Evolutionary conservation across 2,888 invertebrate genomes (phyloP), one percentile per base, ranked within the genome.

Genomic region (Nysson spinosus): DNA sequence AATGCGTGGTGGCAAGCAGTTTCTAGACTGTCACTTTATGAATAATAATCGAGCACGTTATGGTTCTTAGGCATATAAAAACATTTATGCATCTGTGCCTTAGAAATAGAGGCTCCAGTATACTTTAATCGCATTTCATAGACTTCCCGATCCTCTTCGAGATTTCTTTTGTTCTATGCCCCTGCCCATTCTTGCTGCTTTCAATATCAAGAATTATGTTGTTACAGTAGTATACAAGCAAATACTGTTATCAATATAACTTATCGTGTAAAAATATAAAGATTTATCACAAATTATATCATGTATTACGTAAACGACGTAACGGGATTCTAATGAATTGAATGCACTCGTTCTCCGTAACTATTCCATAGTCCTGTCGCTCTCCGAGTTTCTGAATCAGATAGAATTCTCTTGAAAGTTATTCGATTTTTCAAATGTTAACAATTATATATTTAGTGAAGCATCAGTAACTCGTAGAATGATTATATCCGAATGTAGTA

Each of bases 11-110:
- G 43, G 14, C 20, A 46, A 55, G 14, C 11, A 57, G 9, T 49
- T 42, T n/a, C 7, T 65, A 55, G 32, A 50, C 40, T 24, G 55
- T 55, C 35, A 63, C 19, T 1, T 65, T 22, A 44, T 4, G 42
- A 47, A 16, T 51, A 34, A 35, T 51, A 35, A n/a, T 35, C 30
- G 54, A 58, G 47, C 63, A 74, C 60, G 37, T 61, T 49, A 47
- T 40, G 54, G 40, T 62, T 65, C 69, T 56, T 22, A 49, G 22
- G 43, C 22, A 49, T 44, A 58, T 57, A 57, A 47, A 58, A 37
- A 70, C 24, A 61, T 62, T 42, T 46, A 58, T 56, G 47, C 61
- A 57, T 68, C 65, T 57, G 70, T 72, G 67, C 68, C 62, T 77
- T 75, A 72, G 70, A 49, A 49, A 44, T 75, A 77, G 63, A 58